Evolutionary conservation across 2,113 vertebrate species (phyloP).

Genomic region (Callopanchax toddi): DNA sequence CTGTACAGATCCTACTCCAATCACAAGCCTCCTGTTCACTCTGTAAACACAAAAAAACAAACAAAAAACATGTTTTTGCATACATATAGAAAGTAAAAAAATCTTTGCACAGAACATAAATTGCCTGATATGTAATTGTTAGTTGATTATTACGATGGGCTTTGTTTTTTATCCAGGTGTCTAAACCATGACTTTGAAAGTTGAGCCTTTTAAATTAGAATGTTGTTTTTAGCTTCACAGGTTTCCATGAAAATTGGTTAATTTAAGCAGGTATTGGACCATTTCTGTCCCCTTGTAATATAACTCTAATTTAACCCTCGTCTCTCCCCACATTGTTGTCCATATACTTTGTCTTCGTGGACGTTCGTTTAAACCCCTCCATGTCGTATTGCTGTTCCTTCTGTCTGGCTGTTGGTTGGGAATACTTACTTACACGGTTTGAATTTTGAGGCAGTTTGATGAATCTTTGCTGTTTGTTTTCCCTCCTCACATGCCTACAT

Average conservation of each 20-base stretch:
- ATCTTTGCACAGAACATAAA: conserved; percentile 71
- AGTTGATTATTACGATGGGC: conserved; percentile 65
- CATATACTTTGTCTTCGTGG: conserved; percentile 25
- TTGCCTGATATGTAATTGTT: conserved; percentile 74
- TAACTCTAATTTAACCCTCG: conserved; percentile 36
- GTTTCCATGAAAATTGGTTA: conserved; percentile 63
- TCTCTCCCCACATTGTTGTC: conserved; percentile 31
- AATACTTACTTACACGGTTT: conserved; percentile 17
- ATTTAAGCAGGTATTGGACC: conserved; percentile 81
- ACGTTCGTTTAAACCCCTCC: conserved; percentile 17
- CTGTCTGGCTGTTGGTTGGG: conserved; percentile 35
- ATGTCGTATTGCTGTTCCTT: conserved; percentile 26
- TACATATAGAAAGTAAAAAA: conserved; percentile 47
- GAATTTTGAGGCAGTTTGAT: conserved; percentile 14
- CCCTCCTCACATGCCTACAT: neutral
- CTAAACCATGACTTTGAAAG: conserved; percentile 52
- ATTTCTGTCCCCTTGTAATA: conserved; percentile 64
- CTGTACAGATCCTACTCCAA: conserved; percentile 67
- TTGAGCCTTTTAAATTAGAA: conserved; percentile 71
- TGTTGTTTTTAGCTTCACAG: conserved; percentile 54
- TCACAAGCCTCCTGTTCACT: conserved; percentile 66
- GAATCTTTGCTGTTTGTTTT: neutral
- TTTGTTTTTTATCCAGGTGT: conserved; percentile 66
- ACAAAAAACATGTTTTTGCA: conserved; percentile 54
- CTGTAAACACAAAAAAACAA: conserved; percentile 38